A percentile compares a stretch with the other conserved stretches of the same genome.
These are phyloP conservation scores for Auanema freiburgensis DNA, from an alignment of 2,888 invertebrate genomes.

Conservation along the genomic window DNA sequence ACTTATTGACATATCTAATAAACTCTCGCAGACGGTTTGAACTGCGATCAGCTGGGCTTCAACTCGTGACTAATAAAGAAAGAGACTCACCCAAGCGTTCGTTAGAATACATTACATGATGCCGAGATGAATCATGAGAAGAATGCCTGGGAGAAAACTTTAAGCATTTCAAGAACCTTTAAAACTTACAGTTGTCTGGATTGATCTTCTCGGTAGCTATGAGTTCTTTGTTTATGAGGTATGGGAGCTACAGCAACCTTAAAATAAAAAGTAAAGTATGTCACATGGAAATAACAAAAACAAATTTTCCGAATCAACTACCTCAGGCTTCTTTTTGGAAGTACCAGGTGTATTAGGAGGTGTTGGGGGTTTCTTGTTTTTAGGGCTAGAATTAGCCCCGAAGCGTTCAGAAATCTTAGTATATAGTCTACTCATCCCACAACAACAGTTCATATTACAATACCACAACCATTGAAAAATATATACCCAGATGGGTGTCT, in stretches of 20 bases:
- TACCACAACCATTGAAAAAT: not conserved
- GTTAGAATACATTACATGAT: conserved; percentile 10
- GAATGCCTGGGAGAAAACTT: no score
- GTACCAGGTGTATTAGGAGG: not conserved
- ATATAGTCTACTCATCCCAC: conserved; percentile 21
- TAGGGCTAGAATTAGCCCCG: not conserved
- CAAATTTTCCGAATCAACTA: not conserved
- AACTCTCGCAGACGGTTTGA: not conserved
- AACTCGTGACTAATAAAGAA: not conserved
- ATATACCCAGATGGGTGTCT: not conserved
- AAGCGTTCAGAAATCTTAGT: conserved; percentile 22
- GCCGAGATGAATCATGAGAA: no score
- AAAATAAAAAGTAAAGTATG: not conserved
- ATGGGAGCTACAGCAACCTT: conserved; percentile 40
- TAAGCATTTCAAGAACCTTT: no score
- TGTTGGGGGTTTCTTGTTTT: not conserved
- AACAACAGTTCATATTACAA: conserved; percentile 9
- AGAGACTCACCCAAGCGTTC: conserved; percentile 13
- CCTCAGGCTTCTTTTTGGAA: conserved; percentile 17
- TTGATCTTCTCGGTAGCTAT: not conserved
- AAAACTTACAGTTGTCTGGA: no score
- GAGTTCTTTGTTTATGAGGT: conserved; percentile 17
- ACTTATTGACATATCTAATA: not conserved
- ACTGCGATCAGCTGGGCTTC: not conserved
- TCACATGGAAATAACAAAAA: not conserved